Conservation (phyloP, 2,797 vertebrate species). For the Luscinia megarhynchos region DNA sequence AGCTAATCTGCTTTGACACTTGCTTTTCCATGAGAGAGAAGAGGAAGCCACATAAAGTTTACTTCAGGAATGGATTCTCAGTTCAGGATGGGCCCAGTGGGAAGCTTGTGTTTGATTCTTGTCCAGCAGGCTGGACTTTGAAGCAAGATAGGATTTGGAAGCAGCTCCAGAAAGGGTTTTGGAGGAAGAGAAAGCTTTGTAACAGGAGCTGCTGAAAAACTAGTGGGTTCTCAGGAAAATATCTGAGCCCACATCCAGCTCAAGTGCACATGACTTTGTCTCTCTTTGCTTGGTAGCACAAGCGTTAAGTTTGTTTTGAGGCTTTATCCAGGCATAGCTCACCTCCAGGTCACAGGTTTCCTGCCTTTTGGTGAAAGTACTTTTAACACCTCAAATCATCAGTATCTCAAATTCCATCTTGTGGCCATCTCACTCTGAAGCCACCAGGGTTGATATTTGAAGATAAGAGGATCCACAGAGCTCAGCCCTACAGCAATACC, state of each 20-base stretch:
- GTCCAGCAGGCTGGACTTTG: background rate
- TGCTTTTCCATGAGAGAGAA: background rate
- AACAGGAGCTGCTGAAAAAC: background rate
- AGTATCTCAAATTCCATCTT: background rate
- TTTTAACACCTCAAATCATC: background rate
- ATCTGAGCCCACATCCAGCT: background rate
- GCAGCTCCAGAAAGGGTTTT: background rate
- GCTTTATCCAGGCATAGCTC: background rate
- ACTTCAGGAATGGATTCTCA: background rate
- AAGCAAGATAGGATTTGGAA: background rate
- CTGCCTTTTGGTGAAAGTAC: background rate
- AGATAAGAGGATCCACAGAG: background rate
- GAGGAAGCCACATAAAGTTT: background rate
- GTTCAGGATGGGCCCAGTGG: background rate
- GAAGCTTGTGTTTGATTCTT: background rate
- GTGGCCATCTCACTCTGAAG: background rate
- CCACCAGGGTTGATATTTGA: background rate
- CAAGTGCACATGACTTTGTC: background rate
- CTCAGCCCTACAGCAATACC: background rate
- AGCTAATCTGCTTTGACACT: background rate
- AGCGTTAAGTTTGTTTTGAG: background rate
- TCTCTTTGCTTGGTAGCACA: background rate
- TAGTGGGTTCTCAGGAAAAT: background rate
- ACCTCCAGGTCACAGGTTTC: background rate
- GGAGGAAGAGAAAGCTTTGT: background rate